Conservation (phyloP, 2,797 vertebrate genomes). For the Cossypha heuglini region DNA sequence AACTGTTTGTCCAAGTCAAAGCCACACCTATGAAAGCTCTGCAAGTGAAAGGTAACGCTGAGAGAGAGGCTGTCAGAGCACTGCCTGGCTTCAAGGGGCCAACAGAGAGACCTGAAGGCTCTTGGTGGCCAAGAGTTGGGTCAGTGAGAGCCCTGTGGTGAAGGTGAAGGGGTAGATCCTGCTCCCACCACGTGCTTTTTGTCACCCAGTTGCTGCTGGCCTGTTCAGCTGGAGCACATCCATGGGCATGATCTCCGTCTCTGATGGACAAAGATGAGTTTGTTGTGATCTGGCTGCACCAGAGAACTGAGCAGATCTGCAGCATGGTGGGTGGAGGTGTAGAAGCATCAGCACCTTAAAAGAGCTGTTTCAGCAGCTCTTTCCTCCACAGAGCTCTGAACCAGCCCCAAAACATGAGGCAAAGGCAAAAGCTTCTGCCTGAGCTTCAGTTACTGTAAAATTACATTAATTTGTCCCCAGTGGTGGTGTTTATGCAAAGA, state of each 20-base stretch:
- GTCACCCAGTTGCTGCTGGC: not conserved
- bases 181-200: not conserved
- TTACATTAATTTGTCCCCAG: fast-evolving
- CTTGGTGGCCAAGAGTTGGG: not conserved
- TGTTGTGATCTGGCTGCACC: not conserved
- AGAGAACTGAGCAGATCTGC: not conserved
- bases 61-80: not conserved
- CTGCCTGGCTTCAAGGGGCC: not conserved
- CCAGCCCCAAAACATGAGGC: not conserved
- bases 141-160: not conserved
- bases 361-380: not conserved
- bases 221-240: fast-evolving
- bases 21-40: not conserved
- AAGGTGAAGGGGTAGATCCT: not conserved
- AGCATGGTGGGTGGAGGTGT: not conserved
- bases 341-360: not conserved
- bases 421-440: not conserved
- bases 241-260: fast-evolving
- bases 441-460: not conserved
- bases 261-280: not conserved
- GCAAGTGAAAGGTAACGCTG: not conserved
- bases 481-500: not conserved
- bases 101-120: not conserved
- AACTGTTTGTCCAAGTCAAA: not conserved
- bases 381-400: not conserved